Evolutionary conservation across 2,113 vertebrate species (phyloP).

Genomic region (Epinephelus fuscoguttatus): DNA sequence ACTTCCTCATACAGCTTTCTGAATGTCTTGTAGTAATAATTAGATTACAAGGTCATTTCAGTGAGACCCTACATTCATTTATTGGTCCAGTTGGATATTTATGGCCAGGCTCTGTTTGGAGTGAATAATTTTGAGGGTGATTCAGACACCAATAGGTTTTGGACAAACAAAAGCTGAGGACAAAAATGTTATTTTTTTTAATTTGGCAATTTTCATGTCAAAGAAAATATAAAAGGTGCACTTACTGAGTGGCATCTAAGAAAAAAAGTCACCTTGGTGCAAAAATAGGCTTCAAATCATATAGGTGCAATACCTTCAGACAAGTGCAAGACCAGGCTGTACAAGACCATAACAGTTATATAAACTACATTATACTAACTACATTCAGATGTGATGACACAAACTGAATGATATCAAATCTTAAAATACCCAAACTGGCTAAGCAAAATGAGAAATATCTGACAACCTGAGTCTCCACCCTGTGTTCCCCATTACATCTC

Average conservation of each 20-base stretch:
- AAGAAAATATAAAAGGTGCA: not conserved
- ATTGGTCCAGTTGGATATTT: conserved; percentile 31
- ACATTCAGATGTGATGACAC: not conserved
- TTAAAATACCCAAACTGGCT: not conserved
- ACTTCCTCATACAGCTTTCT: conserved; percentile 6
- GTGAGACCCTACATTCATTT: conserved; percentile 23
- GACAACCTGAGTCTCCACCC: conserved; percentile 20
- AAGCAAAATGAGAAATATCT: not conserved
- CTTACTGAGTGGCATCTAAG: not conserved
- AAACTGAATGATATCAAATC: not conserved
- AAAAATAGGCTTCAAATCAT: not conserved
- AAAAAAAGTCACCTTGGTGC: conserved; percentile 7
- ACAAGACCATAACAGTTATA: not conserved
- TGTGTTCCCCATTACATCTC: conserved; percentile 13
- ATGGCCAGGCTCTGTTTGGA: not conserved
- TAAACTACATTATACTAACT: not conserved
- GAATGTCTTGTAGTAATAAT: conserved; percentile 21
- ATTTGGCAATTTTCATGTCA: not conserved
- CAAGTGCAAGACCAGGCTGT: no score
- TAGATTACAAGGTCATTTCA: conserved; percentile 29
- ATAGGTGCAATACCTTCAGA: not conserved
- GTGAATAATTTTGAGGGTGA: not conserved
- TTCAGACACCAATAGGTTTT: not conserved
- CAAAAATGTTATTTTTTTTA: not conserved
- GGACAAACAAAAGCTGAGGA: not conserved